phyloP scores from a whole-genome alignment of 2,113 vertebrate genomes.

The Thymallus thymallus region DNA sequence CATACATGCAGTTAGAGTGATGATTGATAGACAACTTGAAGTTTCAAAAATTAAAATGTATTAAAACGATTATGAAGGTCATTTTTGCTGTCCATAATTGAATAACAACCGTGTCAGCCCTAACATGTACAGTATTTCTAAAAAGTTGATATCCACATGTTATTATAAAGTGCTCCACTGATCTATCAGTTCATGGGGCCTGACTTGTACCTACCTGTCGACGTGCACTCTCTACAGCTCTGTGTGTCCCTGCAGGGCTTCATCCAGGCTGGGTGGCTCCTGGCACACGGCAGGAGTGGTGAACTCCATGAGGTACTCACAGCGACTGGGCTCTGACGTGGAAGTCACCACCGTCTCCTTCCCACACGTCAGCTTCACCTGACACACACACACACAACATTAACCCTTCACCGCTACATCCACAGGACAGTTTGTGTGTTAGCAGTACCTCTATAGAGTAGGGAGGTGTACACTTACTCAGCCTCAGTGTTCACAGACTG shows the following conservation, averaged over 20 bases:
- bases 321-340: slow-evolving; percentile 88
- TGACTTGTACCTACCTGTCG: slow-evolving; percentile 45
- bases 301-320: slow-evolving; percentile 92
- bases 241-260: slow-evolving; percentile 24
- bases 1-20: too few relatives aligned
- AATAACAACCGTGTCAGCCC: too few relatives aligned
- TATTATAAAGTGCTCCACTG: background rate
- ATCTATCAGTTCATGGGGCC: background rate
- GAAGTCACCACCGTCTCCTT: slow-evolving; percentile 82
- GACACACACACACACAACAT: slow-evolving; percentile 14
- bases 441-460: background rate
- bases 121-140: too few relatives aligned
- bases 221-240: slow-evolving; percentile 77
- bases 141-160: too few relatives aligned
- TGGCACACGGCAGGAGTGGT: slow-evolving; percentile 83
- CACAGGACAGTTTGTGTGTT: background rate
- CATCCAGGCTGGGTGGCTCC: slow-evolving; percentile 52
- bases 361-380: slow-evolving; percentile 88
- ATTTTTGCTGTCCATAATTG: slow-evolving; percentile 5
- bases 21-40: too few relatives aligned
- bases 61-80: background rate
- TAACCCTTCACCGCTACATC: background rate
- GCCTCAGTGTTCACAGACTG: too few relatives aligned
- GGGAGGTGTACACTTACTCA: too few relatives aligned
- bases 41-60: too few relatives aligned